Evolutionary conservation across 1,140 invertebrate genomes (phyloP).

Genomic region (Drosophila mauritiana): DNA sequence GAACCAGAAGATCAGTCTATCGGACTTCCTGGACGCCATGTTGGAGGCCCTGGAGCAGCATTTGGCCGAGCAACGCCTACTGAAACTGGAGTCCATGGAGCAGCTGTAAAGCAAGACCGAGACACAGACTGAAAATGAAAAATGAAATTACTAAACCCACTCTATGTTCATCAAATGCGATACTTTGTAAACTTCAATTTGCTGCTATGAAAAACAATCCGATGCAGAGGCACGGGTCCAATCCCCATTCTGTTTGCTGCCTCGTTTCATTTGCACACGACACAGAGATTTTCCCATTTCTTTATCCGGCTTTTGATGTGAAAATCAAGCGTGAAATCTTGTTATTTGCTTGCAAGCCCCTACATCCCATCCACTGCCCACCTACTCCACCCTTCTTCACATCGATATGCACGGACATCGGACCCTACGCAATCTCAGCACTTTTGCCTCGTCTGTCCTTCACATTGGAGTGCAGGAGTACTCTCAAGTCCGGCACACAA

Average conservation of each 20-base stretch:
- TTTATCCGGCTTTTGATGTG: conserved; percentile 63
- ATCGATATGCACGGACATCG: conserved; percentile 30
- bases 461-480: conserved; percentile 26
- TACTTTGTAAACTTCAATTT: conserved; percentile 56
- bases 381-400: neutral
- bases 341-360: conserved; percentile 61
- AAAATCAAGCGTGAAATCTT: conserved; percentile 75
- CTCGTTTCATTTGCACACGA: conserved; percentile 57
- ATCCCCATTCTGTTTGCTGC: conserved; percentile 26
- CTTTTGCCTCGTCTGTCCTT: conserved; percentile 33
- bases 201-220: conserved; percentile 45
- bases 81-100: conserved; percentile 42
- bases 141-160: conserved; percentile 2
- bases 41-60: conserved; percentile 70
- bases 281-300: conserved; percentile 46
- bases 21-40: conserved; percentile 81
- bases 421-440: conserved; percentile 52
- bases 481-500: conserved; percentile 27
- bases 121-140: conserved; percentile 1
- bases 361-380: conserved; percentile 14
- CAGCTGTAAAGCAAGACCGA: conserved; percentile 1
- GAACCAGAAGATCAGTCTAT: conserved; percentile 61
- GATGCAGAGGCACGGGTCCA: conserved; percentile 7
- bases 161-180: conserved; percentile 21
- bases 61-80: conserved; percentile 57